phyloP scores from a whole-genome alignment of 2,113 vertebrate species.

The Psilopsiagon aurifrons region DNA sequence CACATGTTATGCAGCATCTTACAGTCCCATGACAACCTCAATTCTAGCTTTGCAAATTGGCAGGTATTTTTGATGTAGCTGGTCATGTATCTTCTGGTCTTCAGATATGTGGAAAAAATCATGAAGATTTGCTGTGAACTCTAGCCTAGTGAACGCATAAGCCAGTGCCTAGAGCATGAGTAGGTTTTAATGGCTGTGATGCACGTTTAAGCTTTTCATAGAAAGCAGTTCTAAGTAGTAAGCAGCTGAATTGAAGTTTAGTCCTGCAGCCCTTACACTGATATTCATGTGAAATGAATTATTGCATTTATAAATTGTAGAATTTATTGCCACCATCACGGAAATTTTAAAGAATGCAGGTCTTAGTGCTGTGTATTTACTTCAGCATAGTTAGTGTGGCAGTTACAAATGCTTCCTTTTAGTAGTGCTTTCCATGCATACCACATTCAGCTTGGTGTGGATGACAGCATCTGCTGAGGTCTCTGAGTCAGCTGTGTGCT shows the following conservation, averaged over 20 bases:
- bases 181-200: not conserved
- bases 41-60: not conserved
- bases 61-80: not conserved
- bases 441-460: not conserved
- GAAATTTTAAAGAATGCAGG: not conserved
- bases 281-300: constrained; percentile 4
- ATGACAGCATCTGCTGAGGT: not conserved
- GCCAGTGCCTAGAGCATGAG: not conserved
- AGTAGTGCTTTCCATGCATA: not conserved
- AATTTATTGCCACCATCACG: not conserved
- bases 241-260: not conserved
- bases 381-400: not conserved
- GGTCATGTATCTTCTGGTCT: not conserved
- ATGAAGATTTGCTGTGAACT: not conserved
- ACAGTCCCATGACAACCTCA: not conserved
- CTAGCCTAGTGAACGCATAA: not conserved
- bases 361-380: not conserved
- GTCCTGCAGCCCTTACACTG: constrained; percentile 9
- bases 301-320: not conserved
- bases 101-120: not conserved
- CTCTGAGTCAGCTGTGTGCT: not conserved
- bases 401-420: not conserved
- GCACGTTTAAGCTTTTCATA: not conserved
- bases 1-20: not conserved
- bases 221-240: not conserved